Evolutionary conservation across 1,140 invertebrate species (phyloP).

Genomic region (Lordiphosa mommai): DNA sequence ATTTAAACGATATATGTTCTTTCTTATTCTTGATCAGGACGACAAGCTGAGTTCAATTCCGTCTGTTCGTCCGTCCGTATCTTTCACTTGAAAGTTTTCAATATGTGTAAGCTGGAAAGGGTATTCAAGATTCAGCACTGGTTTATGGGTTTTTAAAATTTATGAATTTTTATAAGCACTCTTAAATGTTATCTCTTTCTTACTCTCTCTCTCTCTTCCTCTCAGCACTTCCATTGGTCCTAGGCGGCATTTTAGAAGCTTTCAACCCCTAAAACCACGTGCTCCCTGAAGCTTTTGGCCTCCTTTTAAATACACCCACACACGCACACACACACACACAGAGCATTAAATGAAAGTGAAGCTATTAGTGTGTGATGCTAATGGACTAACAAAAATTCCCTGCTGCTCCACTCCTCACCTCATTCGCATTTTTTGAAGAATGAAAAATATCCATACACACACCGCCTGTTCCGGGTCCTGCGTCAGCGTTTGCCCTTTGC

Average conservation of each 20-base stretch:
- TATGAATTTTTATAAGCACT: too few relatives aligned
- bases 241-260: constrained; percentile 35
- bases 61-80: too few relatives aligned
- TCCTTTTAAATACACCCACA: constrained; percentile 22
- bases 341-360: constrained; percentile 49
- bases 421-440: constrained; percentile 10
- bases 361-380: constrained; percentile 28
- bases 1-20: too few relatives aligned
- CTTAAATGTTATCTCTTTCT: not conserved
- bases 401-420: constrained; percentile 14
- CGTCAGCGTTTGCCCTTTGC: not conserved
- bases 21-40: too few relatives aligned
- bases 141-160: too few relatives aligned
- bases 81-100: too few relatives aligned
- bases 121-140: too few relatives aligned
- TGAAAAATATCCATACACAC: constrained; percentile 5
- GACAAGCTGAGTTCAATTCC: too few relatives aligned
- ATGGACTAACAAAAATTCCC: constrained; percentile 27
- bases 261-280: constrained; percentile 44
- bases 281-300: constrained; percentile 44
- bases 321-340: constrained; percentile 7
- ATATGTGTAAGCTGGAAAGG: too few relatives aligned
- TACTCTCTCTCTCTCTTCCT: not conserved
- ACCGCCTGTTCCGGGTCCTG: constrained; percentile 2
- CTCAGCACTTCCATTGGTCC: not conserved